Evolutionary conservation across 2,113 vertebrate species (phyloP), one percentile per base, ranked within the genome.

Genomic region (Thalassarche chlororhynchos): DNA sequence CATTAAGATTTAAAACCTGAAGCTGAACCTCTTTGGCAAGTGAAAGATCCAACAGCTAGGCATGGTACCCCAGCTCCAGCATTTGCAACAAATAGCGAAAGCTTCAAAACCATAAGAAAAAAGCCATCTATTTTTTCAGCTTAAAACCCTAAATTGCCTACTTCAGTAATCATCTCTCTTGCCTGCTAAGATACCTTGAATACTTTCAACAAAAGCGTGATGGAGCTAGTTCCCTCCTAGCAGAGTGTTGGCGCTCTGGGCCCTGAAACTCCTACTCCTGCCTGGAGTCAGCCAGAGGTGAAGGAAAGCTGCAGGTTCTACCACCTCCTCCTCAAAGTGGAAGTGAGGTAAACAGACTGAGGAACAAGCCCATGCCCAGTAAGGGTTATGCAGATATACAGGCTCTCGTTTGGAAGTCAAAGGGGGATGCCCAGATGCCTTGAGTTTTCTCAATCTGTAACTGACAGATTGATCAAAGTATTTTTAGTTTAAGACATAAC

Each of bases 61-160:
- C 25, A 49, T 0, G 0, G 17, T 12, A 38, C 17, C 47, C 16
- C 42, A n/a, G 29, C 55, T 87, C 46, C 55, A 60, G 32, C 6
- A 12, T 18, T n/a, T 38, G 23, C 36, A 80, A 19, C 12, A 8
- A 69, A 46, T 1, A 65, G 9, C 0, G 38, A 38, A 6, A 88
- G 10, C 54, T 75, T 55, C 72, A 70, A 72, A 61, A 66, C 5
- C 19, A 9, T 19, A 49, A 66, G 51, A 44, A 52, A 69, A 51
- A 34, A 44, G 12, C 0, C 1, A 15, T 34, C 12, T 52, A 4
- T 14, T 15, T 57, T 62, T 87, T 52, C 61, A 76, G 4, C 26
- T 76, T 58, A 40, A 85, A 85, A 8, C 12, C 11, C 12, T 52
- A 25, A 40, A 82, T 44, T 42, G 17, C 31, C 57, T 76, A 5